phyloP scores from a whole-genome alignment of 1,140 invertebrate genomes.

The Drosophila sucinea region DNA sequence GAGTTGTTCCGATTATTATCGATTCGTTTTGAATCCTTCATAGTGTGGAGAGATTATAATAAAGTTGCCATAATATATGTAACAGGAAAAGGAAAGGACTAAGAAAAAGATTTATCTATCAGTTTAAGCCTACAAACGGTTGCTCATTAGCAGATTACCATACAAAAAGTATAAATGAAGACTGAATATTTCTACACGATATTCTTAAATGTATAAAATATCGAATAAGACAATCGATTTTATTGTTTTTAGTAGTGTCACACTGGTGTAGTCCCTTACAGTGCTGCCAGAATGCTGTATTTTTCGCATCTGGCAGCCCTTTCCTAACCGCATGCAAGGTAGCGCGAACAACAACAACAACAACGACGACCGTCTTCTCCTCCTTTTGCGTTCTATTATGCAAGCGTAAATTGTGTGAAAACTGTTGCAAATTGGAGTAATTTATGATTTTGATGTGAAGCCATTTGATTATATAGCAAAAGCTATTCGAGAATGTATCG shows the following conservation, averaged over 20 bases:
- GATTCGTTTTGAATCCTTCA: not conserved
- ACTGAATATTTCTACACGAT: too few species aligned
- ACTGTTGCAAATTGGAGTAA: constrained; percentile 21
- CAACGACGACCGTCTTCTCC: not conserved
- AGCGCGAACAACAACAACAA: constrained; percentile 6
- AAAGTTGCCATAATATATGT: too few species aligned
- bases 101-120: too few species aligned
- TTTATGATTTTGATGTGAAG: constrained; percentile 12
- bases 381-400: constrained; percentile 37
- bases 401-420: constrained; percentile 52
- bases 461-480: constrained; percentile 28
- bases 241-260: not conserved
- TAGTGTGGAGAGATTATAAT: too few species aligned
- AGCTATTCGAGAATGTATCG: constrained; percentile 62
- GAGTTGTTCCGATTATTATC: not conserved
- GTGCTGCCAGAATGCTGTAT: not conserved
- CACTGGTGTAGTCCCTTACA: not conserved
- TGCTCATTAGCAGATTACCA: too few species aligned
- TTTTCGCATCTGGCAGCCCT: not conserved
- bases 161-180: too few species aligned
- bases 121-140: too few species aligned
- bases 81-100: too few species aligned
- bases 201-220: too few species aligned
- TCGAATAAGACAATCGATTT: too few species aligned
- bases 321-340: not conserved